Evolutionary conservation across 1,140 invertebrate species (phyloP).

Genomic region (Drosophila parvula): DNA sequence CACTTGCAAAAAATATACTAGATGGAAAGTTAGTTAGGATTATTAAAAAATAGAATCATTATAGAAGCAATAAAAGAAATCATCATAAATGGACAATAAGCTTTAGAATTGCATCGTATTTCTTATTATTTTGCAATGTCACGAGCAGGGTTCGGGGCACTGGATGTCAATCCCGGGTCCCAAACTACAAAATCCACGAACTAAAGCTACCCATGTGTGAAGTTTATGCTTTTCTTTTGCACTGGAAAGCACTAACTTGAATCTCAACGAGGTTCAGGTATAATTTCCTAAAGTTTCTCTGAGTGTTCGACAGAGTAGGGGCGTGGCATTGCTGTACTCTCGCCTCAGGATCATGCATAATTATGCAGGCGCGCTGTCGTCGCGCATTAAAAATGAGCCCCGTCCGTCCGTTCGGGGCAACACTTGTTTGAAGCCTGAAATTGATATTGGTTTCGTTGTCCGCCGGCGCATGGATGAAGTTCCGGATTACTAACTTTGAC

Average conservation of each 20-base stretch:
- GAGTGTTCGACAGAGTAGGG: not conserved
- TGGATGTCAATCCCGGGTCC: no score
- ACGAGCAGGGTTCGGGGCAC: no score
- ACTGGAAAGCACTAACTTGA: no score
- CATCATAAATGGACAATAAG: no score
- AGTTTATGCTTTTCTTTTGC: no score
- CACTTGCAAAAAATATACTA: conserved; percentile 16
- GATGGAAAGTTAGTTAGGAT: not conserved
- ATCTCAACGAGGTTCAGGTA: not conserved
- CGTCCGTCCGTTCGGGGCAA: conserved; percentile 24
- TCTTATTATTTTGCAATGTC: no score
- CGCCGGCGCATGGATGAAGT: conserved; percentile 18
- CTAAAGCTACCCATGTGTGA: no score
- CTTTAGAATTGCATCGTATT: no score
- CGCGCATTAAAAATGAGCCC: conserved; percentile 76
- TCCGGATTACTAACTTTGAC: conserved; percentile 30
- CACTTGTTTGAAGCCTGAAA: conserved; percentile 67
- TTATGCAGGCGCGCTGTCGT: conserved; percentile 74
- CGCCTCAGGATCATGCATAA: conserved; percentile 71
- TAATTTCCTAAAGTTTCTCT: not conserved
- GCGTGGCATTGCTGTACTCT: conserved; percentile 21
- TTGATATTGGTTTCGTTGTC: conserved; percentile 66
- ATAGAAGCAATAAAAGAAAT: no score
- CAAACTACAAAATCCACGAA: no score
- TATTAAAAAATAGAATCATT: not conserved